Evolutionary conservation across 1,140 invertebrate species (phyloP).

Genomic region (Lithobius niger): DNA sequence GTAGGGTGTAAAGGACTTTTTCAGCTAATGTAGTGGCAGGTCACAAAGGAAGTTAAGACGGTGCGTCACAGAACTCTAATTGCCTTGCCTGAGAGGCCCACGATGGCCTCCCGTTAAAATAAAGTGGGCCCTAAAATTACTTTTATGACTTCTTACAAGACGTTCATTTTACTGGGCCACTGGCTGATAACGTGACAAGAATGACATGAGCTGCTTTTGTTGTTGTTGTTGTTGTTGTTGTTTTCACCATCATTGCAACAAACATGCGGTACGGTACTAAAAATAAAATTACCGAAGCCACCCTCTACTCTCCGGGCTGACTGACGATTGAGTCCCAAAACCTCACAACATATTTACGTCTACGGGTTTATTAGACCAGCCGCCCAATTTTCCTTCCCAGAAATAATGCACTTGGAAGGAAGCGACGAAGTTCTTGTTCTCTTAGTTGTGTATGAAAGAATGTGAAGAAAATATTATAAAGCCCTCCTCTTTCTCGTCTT

Average conservation of each 20-base stretch:
- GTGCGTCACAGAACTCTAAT: not conserved
- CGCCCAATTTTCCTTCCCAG: too few species aligned
- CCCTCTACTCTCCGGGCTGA: not conserved
- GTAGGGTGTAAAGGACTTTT: not conserved
- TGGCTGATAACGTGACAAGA: not conserved
- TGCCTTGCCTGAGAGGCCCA: too few species aligned
- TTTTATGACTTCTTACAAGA: not conserved
- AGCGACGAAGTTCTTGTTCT: too few species aligned
- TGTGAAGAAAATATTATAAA: too few species aligned
- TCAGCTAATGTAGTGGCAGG: not conserved
- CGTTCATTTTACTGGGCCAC: not conserved
- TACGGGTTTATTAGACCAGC: too few species aligned
- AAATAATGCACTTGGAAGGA: too few species aligned
- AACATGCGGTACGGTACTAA: not conserved
- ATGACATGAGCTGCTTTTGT: too few species aligned
- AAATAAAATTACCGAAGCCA: not conserved
- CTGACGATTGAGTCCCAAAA: too few species aligned
- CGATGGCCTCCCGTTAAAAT: not conserved
- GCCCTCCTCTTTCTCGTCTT: too few species aligned
- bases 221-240: too few species aligned
- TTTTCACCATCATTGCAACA: not conserved
- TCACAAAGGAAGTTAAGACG: not conserved
- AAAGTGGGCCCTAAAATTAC: not conserved
- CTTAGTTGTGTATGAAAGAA: too few species aligned
- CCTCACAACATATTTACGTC: too few species aligned